phyloP scores from a whole-genome alignment of 2,113 vertebrate genomes.

The Scytalopus superciliaris region DNA sequence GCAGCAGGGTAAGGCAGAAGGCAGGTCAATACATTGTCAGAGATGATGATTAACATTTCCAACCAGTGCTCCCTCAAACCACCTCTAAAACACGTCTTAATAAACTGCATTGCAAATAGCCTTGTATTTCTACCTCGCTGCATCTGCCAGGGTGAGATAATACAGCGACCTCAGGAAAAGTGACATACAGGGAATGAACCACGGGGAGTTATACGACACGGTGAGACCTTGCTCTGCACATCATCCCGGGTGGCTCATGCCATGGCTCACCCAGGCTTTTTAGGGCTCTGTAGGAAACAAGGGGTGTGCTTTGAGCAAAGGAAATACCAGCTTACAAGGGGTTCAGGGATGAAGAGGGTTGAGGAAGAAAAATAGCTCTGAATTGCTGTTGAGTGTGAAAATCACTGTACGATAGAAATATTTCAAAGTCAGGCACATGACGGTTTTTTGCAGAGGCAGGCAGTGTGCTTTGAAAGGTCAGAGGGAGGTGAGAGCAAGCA shows the following conservation, averaged over 20 bases:
- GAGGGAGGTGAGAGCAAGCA: neutral
- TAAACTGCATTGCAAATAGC: conserved; percentile 58
- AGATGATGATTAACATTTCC: conserved; percentile 58
- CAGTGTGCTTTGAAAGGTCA: neutral
- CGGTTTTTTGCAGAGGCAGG: neutral
- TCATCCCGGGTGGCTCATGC: neutral
- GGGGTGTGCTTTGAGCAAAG: neutral
- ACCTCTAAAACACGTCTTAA: conserved; percentile 61
- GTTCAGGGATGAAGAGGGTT: neutral
- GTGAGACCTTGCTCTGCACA: neutral
- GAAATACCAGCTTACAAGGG: fast-evolving
- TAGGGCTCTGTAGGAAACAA: neutral
- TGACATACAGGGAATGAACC: conserved; percentile 44
- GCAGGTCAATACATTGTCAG: conserved; percentile 6
- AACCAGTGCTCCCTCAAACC: conserved; percentile 38
- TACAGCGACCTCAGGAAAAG: conserved; percentile 35
- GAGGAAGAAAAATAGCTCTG: neutral
- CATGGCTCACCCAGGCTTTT: neutral
- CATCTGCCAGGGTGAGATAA: conserved; percentile 68
- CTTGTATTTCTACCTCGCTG: conserved; percentile 55
- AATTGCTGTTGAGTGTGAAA: neutral
- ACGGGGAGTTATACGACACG: neutral
- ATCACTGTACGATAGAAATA: neutral
- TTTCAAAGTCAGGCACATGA: neutral
- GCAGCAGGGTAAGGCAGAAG: neutral